These are phyloP conservation scores for Equus quagga DNA, from an alignment of 2,113 vertebrate genomes.

Conservation along the genomic window DNA sequence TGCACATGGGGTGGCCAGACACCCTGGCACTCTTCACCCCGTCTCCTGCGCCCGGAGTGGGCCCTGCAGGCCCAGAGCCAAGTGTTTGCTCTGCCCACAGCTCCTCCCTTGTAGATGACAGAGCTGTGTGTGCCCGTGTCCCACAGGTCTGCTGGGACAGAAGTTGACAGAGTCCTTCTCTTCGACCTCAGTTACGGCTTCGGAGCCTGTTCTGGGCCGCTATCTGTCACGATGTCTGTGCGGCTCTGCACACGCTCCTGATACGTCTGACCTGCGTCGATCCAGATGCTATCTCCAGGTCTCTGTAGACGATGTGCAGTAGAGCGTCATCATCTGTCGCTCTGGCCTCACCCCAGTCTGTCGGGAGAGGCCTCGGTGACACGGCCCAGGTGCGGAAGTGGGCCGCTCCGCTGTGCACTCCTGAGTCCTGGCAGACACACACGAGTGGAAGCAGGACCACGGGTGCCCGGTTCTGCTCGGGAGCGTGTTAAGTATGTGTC, in stretches of 20 bases:
- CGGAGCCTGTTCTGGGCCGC: neutral
- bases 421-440: neutral
- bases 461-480: neutral
- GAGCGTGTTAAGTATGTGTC: no score
- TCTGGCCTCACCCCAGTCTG: neutral
- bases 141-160: neutral
- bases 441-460: accelerated
- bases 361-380: neutral
- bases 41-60: neutral
- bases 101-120: neutral
- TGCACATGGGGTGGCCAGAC: accelerated
- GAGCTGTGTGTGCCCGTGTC: neutral
- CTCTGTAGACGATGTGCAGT: neutral
- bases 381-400: neutral
- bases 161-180: neutral
- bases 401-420: neutral
- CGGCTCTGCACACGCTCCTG: neutral
- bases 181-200: neutral
- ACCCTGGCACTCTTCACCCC: accelerated
- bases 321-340: neutral
- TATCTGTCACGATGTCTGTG: accelerated
- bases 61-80: neutral
- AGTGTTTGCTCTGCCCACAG: neutral
- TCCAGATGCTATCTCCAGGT: neutral
- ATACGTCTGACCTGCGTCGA: neutral